Percentiles rank a stretch among this genome's conserved stretches.
These are phyloP conservation scores for Antigone vipio DNA, from an alignment of 2,113 vertebrate species.

Conservation along the genomic window DNA sequence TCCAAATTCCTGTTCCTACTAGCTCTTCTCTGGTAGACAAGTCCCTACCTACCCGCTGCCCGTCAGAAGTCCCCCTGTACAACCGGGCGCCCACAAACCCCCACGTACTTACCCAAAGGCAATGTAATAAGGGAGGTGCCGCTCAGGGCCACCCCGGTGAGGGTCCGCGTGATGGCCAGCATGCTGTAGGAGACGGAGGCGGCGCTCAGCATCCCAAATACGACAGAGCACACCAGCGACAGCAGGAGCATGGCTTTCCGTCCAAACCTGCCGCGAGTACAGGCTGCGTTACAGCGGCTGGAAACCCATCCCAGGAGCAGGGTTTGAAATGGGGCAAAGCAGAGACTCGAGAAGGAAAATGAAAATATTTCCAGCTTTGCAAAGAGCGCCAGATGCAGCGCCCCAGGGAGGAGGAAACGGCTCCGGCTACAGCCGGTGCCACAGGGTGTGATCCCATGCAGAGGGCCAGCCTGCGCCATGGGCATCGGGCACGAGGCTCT, in stretches of 20 bases:
- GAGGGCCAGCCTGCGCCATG: background rate
- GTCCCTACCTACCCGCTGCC: background rate
- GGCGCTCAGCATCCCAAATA: slow-evolving; percentile 38
- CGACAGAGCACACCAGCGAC: background rate
- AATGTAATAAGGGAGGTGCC: slow-evolving; percentile 79
- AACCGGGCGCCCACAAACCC: background rate
- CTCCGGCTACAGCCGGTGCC: background rate
- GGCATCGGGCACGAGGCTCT: background rate
- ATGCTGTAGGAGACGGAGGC: slow-evolving; percentile 79
- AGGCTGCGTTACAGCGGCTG: background rate
- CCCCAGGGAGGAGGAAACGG: background rate
- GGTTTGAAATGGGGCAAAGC: slow-evolving; percentile 44
- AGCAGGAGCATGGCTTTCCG: slow-evolving; percentile 32
- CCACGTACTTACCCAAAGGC: slow-evolving; percentile 71
- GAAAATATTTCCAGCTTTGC: background rate
- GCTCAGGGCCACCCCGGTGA: slow-evolving; percentile 76
- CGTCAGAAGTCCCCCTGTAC: background rate
- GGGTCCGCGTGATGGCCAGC: slow-evolving; percentile 75
- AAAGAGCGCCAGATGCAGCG: rapidly evolving
- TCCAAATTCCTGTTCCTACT: background rate
- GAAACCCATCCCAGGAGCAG: slow-evolving; percentile 34
- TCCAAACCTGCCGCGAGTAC: background rate
- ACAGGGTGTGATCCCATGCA: background rate
- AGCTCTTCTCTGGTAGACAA: background rate
- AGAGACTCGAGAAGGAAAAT: slow-evolving; percentile 42